Conservation (phyloP, 2,797 vertebrate genomes). For the Acridotheres tristis region DNA sequence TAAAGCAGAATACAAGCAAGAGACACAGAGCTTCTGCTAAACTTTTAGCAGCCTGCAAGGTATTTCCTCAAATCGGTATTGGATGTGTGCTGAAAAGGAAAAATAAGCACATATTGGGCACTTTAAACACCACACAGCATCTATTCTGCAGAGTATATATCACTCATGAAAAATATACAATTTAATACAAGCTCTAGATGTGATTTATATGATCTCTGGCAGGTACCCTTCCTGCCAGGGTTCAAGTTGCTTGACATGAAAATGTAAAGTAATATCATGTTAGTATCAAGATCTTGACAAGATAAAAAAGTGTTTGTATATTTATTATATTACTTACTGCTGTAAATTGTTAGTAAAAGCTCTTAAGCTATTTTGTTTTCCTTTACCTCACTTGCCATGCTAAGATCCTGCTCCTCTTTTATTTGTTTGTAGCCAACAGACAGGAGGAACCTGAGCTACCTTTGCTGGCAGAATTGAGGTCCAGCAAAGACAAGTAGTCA, state of each 20-base stretch:
- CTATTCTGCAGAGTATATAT: not conserved
- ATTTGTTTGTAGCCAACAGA: not conserved
- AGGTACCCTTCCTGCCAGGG: not conserved
- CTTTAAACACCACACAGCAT: not conserved
- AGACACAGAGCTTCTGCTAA: not conserved
- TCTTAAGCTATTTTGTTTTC: not conserved
- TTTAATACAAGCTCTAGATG: not conserved
- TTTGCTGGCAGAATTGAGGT: not conserved
- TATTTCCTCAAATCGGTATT: not conserved
- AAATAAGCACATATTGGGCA: not conserved
- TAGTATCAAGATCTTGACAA: not conserved
- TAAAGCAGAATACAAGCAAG: not conserved
- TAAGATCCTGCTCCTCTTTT: not conserved
- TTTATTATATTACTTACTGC: not conserved
- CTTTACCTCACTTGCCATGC: not conserved
- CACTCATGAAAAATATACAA: not conserved
- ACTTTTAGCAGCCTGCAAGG: not conserved
- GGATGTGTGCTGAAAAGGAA: not conserved
- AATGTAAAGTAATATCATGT: not conserved
- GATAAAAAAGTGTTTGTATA: not conserved
- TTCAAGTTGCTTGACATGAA: not conserved
- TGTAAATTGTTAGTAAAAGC: not conserved
- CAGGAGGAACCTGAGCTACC: not conserved
- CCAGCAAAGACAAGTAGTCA: not conserved
- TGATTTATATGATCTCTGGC: not conserved